Conservation (phyloP, 2,113 vertebrate genomes). For the Oreochromis tanganicae region DNA sequence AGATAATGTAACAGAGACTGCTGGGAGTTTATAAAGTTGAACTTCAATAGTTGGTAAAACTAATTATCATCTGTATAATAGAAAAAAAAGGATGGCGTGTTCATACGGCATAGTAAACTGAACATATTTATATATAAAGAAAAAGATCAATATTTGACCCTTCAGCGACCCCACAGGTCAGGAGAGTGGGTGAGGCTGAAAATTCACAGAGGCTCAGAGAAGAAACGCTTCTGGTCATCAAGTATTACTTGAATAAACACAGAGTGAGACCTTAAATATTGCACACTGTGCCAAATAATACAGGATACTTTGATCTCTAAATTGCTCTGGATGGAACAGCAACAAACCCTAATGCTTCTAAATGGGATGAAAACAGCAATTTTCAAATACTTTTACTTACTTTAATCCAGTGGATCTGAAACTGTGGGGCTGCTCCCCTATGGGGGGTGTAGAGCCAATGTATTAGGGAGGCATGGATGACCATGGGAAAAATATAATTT, state of each 20-base stretch:
- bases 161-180: background rate
- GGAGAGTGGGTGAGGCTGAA: background rate
- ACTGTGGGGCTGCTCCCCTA: background rate
- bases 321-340: background rate
- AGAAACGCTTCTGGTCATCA: background rate
- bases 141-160: background rate
- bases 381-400: background rate
- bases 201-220: background rate
- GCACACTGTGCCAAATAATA: background rate
- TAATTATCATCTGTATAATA: background rate
- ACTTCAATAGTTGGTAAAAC: background rate
- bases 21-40: background rate
- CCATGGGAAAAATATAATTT: background rate
- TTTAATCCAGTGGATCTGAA: background rate
- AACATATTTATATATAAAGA: background rate
- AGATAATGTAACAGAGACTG: background rate
- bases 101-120: background rate
- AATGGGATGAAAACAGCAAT: background rate
- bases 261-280: background rate
- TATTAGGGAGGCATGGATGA: background rate
- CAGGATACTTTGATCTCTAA: background rate
- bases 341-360: background rate
- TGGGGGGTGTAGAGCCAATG: background rate
- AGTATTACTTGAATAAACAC: background rate
- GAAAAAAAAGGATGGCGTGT: background rate